Conservation (phyloP, 2,888 invertebrate genomes). For the Willowsia nigromaculata region DNA sequence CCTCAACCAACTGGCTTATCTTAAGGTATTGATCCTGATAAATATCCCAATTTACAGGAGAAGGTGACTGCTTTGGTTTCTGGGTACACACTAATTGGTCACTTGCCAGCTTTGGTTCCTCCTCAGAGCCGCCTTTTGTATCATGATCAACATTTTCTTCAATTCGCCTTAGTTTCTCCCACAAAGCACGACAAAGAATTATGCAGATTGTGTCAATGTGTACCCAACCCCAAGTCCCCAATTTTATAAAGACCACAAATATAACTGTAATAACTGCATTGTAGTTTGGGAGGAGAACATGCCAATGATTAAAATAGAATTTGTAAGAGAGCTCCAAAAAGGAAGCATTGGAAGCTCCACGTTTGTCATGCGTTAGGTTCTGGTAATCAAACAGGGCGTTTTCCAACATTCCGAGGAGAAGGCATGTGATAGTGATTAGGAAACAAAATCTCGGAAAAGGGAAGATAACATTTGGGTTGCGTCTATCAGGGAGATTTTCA, state of each 20-base stretch:
- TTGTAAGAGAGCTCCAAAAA: neutral
- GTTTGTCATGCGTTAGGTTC: neutral
- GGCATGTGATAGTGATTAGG: neutral
- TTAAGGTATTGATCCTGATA: neutral
- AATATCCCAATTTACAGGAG: neutral
- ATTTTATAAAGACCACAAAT: neutral
- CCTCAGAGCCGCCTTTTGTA: neutral
- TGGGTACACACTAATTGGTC: neutral
- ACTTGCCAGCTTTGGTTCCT: neutral
- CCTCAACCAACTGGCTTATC: neutral
- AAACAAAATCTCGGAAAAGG: neutral
- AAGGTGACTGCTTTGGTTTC: neutral
- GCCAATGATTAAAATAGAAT: neutral
- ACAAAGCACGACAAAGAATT: neutral
- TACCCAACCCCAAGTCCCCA: conserved; percentile 7
- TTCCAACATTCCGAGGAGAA: neutral
- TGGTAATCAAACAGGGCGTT: neutral
- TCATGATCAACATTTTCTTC: neutral
- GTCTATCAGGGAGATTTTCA: neutral
- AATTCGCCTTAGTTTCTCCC: neutral
- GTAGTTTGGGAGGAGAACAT: neutral
- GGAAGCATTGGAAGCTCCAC: neutral
- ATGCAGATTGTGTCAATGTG: conserved; percentile 1
- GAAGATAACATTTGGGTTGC: neutral
- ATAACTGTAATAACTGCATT: neutral